These are phyloP conservation scores for Flexamia atlantica DNA, from an alignment of 2,888 invertebrate genomes.

Conservation along the genomic window DNA sequence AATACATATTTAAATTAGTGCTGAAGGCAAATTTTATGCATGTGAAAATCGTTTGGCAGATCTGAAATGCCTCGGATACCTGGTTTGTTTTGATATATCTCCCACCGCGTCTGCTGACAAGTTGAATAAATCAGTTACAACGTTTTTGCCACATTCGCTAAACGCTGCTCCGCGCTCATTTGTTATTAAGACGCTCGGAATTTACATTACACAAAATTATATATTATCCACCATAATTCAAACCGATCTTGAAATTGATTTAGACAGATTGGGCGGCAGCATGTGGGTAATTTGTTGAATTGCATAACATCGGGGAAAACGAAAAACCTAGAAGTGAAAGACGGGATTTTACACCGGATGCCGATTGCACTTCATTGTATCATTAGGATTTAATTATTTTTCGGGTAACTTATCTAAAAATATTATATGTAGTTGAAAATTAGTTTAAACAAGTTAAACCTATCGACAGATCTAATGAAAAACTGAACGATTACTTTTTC, in stretches of 20 bases:
- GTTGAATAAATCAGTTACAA: constrained; percentile 24
- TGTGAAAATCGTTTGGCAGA: neutral
- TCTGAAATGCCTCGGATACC: constrained; percentile 10
- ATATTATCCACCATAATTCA: constrained; percentile 17
- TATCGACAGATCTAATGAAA: too few species aligned
- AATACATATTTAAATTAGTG: too few species aligned
- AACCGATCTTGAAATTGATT: constrained; percentile 25
- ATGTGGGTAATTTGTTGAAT: constrained; percentile 23
- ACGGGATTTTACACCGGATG: too few species aligned
- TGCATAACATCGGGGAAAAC: neutral
- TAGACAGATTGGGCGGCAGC: neutral
- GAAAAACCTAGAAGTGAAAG: neutral
- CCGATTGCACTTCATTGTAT: too few species aligned
- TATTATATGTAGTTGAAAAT: too few species aligned
- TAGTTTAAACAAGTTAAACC: too few species aligned
- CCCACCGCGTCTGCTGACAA: constrained; percentile 12
- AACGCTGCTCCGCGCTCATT: constrained; percentile 22
- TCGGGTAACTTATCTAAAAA: too few species aligned
- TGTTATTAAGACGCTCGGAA: constrained; percentile 34
- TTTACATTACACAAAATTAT: constrained; percentile 35
- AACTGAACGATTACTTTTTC: too few species aligned
- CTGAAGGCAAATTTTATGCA: neutral
- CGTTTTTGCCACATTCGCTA: constrained; percentile 43
- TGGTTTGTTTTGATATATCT: constrained; percentile 10
- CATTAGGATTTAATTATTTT: too few species aligned